Base-by-base conservation (phyloP, 1,140 invertebrate genomes). In the Telenomus remus region DNA sequence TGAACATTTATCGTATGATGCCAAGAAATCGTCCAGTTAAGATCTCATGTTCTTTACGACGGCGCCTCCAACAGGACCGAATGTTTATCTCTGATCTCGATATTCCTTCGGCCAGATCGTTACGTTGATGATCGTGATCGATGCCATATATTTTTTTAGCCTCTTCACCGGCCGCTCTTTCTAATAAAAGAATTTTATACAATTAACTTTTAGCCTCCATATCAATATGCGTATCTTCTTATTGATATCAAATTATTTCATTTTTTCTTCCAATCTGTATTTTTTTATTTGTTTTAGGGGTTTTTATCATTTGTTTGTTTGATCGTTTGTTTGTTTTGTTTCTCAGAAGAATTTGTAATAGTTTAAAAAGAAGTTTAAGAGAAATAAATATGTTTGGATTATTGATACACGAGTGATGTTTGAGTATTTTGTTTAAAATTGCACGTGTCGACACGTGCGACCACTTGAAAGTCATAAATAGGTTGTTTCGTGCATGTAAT, bases 21-120 rank as follows among this genome's bases (percentile, higher is more conserved):
- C 83, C 82, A 81, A 77, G 71, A 81, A 78, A 79, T 79, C 78
- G 78, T 69, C 55, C 83, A 84, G 83, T 84, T 84, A 83, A 84
- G 83, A 84, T 84, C 83, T 84, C 81, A 84, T 80, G 80, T 83
- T 76, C 72, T 72, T 81, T 80, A 73, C 59, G 75, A 79, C 79
- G 79, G 80, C 66, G 68, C 72, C 56, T 64, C 77, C 77, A 71
- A 74, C 76, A 74, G 65, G 78, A 64, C 76, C 66, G 48, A 66
- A 59, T 64, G 48, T 65, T 79, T 84, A 84, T 83, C 81, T 83
- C 47, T 56, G 69, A 84, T 84, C 82, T 84, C 73, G 78, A 81
- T 82, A 80, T 74, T 66, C 74, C 47, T n/a, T 42, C 34, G 49
- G 47, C 71, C 77, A 65, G 72, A 69, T 79, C 73, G 75, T 73